A percentile compares a stretch with the other conserved stretches of the same genome.
These are phyloP conservation scores for Rhagologus leucostigma DNA, from an alignment of 2,113 vertebrate species.

Conservation along the genomic window DNA sequence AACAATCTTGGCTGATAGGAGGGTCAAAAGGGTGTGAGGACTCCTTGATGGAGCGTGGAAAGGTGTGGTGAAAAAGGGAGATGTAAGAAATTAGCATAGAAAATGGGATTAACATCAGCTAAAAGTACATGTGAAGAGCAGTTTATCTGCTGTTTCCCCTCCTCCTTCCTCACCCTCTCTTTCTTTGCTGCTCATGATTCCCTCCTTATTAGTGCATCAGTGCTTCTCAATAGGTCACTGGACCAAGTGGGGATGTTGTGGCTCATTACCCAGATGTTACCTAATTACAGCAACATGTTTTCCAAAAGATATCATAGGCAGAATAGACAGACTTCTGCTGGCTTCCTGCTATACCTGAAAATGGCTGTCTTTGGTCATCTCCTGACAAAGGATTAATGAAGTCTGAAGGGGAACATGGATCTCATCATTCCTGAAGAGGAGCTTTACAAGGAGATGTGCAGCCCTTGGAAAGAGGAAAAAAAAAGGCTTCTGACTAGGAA, in stretches of 20 bases:
- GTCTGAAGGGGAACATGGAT: background rate
- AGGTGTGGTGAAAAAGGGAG: background rate
- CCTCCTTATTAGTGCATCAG: background rate
- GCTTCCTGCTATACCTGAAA: background rate
- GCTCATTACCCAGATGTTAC: conserved; percentile 15
- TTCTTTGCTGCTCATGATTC: background rate
- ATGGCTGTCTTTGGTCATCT: background rate
- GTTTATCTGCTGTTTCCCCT: conserved; percentile 8
- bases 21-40: background rate
- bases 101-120: conserved; percentile 41
- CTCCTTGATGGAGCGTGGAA: background rate
- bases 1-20: background rate
- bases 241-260: background rate
- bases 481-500: background rate
- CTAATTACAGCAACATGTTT: background rate
- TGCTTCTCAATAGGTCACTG: background rate
- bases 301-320: background rate
- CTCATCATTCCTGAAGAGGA: background rate
- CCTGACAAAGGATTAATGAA: conserved; percentile 15
- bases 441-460: background rate
- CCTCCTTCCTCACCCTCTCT: background rate
- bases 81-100: background rate
- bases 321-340: background rate
- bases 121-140: background rate
- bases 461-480: background rate